Base-by-base conservation (phyloP, 35 echinoderm and acorn worm species). In the Apostichopus japonicus region DNA sequence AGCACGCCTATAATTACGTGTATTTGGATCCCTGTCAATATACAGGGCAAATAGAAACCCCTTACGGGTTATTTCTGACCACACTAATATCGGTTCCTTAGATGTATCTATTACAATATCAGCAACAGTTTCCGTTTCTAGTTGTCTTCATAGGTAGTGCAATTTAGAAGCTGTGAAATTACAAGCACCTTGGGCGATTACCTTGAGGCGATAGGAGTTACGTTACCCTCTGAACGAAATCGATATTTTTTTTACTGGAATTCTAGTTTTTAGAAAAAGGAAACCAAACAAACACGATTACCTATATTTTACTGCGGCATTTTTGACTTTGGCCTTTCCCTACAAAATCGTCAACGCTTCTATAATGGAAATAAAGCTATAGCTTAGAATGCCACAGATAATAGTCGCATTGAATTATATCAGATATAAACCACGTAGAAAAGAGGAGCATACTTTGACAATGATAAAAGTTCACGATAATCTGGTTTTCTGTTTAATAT, bases 1-100 rank as follows among this genome's bases (percentile, higher is more conserved):
- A 61, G n/a, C 19, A 7, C 21, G 15, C n/a, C 15, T 24, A 5
- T 7, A 0, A 75, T 75, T 15, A 10, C 57, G 71, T 75, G n/a
- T 21, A 19, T 72, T 21, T 72, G 70, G 19, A 72, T 17, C 70
- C 70, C 13, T 72, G 70, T 75, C 71, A 75, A 75, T 75, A 75
- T 75, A 75, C 13, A 75, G 71, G 71, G 22, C 17, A 75, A 75
- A 75, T 23, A 75, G n/a, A 75, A 75, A 23, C n/a, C 16, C 71
- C 71, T 75, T 23, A 75, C 71, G 17, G 22, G 71, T 19, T 75
- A 75, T 75, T 75, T 75, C 22, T 75, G 22, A 75, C 71, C 13
- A 75, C 17, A 21, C 71, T 7, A 75, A 75, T 75, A 75, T 75
- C 71, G 71, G 71, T 75, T 75, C 71, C 71, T 75, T n/a, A 75